A percentile compares a stretch with the other conserved stretches of the same genome.
These are phyloP conservation scores for Hyperoodon ampullatus DNA, from an alignment of 2,113 vertebrate genomes.

Conservation along the genomic window DNA sequence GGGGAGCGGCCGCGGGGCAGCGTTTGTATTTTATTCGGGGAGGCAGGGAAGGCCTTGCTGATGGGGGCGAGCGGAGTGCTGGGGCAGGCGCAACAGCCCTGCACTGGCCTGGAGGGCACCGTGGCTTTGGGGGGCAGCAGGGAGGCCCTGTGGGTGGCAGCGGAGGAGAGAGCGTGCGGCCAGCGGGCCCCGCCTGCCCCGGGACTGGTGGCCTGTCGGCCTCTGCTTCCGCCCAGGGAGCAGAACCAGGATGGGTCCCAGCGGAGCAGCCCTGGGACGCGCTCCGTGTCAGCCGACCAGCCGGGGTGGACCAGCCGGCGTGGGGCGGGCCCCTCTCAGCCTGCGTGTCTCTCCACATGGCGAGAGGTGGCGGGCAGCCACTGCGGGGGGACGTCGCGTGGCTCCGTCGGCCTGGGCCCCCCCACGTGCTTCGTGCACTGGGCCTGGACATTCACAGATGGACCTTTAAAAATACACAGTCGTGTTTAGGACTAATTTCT, in stretches of 20 bases:
- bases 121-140: fast-evolving
- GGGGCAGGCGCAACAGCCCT: no score
- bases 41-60: not conserved
- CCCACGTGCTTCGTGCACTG: not conserved
- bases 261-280: not conserved
- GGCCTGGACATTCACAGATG: no score
- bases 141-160: not conserved
- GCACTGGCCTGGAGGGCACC: not conserved
- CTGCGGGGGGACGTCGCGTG: not conserved
- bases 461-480: not conserved
- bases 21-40: not conserved
- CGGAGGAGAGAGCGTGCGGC: no score
- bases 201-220: not conserved
- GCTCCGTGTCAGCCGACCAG: not conserved
- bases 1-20: not conserved
- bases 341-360: fast-evolving
- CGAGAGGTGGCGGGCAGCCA: not conserved
- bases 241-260: not conserved
- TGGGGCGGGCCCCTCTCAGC: not conserved
- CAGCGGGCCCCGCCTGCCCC: not conserved
- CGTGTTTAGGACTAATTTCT: not conserved
- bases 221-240: not conserved
- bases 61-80: not conserved
- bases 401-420: not conserved
- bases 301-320: no score